Percentiles rank a stretch among this genome's conserved stretches.
Conservation (phyloP, 2,113 vertebrate species). For the Pungitius pungitius region DNA sequence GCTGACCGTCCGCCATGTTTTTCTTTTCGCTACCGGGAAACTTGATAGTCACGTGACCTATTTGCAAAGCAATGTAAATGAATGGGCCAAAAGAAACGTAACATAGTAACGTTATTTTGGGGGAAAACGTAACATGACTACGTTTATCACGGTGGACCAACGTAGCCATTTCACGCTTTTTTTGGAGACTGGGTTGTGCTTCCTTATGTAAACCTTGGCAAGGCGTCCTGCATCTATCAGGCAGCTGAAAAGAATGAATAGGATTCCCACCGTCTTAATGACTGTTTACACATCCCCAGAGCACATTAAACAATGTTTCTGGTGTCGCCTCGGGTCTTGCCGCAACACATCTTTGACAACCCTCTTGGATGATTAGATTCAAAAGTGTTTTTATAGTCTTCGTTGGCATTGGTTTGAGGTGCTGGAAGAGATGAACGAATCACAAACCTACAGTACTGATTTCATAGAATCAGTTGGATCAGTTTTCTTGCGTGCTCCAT, state of each 20-base stretch:
- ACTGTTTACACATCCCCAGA: constrained; percentile 70
- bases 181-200: too few relatives aligned
- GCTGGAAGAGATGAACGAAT: constrained; percentile 32
- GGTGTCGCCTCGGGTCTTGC: constrained; percentile 58
- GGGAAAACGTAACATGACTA: too few relatives aligned
- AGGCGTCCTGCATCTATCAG: constrained; percentile 53
- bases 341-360: constrained; percentile 56
- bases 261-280: constrained; percentile 67
- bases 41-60: too few relatives aligned
- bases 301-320: constrained; percentile 70
- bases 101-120: too few relatives aligned
- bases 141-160: too few relatives aligned
- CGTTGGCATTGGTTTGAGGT: not conserved
- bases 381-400: constrained; percentile 37
- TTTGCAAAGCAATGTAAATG: too few relatives aligned
- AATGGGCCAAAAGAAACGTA: too few relatives aligned
- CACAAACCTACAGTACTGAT: not conserved
- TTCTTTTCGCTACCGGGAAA: too few relatives aligned
- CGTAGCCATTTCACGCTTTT: too few relatives aligned
- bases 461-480: not conserved
- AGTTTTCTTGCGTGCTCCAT: not conserved
- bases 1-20: too few relatives aligned
- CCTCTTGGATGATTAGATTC: constrained; percentile 58
- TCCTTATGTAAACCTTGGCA: constrained; percentile 69
- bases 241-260: constrained; percentile 68